Evolutionary conservation across 2,113 vertebrate species (phyloP).

Genomic region (Paracanthobrama guichenoti): DNA sequence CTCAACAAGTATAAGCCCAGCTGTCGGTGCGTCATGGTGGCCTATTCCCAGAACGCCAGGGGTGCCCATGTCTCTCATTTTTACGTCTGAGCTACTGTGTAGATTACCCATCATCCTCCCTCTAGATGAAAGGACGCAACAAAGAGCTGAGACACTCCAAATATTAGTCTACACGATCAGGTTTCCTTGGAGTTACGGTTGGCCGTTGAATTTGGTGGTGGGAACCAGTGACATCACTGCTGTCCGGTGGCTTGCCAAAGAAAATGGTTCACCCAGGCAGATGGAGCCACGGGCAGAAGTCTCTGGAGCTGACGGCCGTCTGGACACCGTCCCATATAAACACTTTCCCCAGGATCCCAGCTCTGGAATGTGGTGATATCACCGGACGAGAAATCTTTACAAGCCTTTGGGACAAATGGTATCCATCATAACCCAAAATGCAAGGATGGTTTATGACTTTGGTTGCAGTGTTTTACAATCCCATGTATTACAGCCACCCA

Average conservation of each 20-base stretch:
- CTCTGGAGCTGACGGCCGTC: constrained; percentile 59
- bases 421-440: constrained; percentile 64
- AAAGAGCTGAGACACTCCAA: constrained; percentile 14
- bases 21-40: constrained; percentile 39
- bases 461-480: constrained; percentile 34
- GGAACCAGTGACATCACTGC: constrained; percentile 59
- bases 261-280: constrained; percentile 58
- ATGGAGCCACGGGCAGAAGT: constrained; percentile 57
- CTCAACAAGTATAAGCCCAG: constrained; percentile 36
- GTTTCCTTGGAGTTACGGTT: constrained; percentile 38
- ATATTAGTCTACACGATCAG: constrained; percentile 37
- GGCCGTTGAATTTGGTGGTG: neutral
- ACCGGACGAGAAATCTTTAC: constrained; percentile 62
- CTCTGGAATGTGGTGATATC: constrained; percentile 64
- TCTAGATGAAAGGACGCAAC: constrained; percentile 35
- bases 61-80: neutral
- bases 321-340: constrained; percentile 67
- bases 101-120: constrained; percentile 27
- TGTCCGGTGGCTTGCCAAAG: constrained; percentile 56
- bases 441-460: constrained; percentile 50
- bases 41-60: constrained; percentile 8
- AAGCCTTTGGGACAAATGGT: constrained; percentile 56
- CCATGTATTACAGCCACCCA: constrained; percentile 23
- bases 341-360: constrained; percentile 57
- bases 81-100: constrained; percentile 34